Conservation (phyloP, 2,797 vertebrate genomes). For the Sebastes matsubarae region DNA sequence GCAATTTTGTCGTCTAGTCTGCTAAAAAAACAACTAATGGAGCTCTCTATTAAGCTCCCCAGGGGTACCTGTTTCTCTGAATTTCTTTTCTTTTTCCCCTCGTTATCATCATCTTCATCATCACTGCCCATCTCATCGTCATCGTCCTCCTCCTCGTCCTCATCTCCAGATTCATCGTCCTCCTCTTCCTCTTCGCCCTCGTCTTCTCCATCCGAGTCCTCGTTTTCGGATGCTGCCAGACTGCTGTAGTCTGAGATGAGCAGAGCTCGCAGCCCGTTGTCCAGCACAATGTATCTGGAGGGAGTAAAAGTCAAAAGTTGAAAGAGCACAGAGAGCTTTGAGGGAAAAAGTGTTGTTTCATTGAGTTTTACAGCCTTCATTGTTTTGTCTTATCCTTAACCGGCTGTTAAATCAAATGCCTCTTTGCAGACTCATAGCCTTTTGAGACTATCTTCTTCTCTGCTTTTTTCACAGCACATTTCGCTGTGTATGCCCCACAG, state of each 20-base stretch:
- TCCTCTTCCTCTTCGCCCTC: constrained; percentile 81
- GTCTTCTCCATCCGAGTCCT: constrained; percentile 71
- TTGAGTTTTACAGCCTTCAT: not conserved
- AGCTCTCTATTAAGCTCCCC: not conserved
- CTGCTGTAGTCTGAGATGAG: constrained; percentile 93
- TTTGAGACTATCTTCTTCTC: constrained; percentile 27
- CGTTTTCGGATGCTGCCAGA: constrained; percentile 67
- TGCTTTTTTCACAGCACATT: constrained; percentile 37
- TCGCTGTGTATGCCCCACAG: constrained; percentile 28
- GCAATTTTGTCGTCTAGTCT: not conserved
- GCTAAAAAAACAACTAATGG: not conserved
- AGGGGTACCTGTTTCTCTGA: constrained; percentile 90
- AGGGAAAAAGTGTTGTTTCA: not conserved
- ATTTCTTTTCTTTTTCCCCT: constrained; percentile 85
- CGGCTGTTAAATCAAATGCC: constrained; percentile 30
- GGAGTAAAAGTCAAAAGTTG: constrained; percentile 11
- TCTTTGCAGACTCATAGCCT: constrained; percentile 28
- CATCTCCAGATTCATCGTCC: constrained; percentile 84
- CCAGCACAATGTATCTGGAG: constrained; percentile 88
- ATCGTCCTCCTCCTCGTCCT: constrained; percentile 76
- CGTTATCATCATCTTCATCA: constrained; percentile 82
- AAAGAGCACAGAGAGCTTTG: not conserved
- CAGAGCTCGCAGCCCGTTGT: constrained; percentile 90
- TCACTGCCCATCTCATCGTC: constrained; percentile 80
- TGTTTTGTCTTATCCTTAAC: not conserved